Base-by-base conservation (phyloP, 2,888 invertebrate genomes). In the Ormyrus rosae region DNA sequence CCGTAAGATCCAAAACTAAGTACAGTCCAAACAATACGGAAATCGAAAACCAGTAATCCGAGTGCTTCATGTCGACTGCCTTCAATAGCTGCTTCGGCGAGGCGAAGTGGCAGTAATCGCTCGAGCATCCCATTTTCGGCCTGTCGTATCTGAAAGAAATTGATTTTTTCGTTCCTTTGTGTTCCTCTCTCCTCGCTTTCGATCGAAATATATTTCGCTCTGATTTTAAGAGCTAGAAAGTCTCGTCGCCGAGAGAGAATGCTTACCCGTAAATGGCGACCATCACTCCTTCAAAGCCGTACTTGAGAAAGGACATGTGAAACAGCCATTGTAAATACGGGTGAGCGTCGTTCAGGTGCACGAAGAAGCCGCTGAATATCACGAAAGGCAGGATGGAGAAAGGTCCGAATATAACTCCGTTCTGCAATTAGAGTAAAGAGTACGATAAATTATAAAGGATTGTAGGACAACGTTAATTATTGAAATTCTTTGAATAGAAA, bases 311-410 rank as follows among this genome's bases (percentile, higher is more conserved):
- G 0, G 98, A 98, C 53, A 95, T 91, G 88, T 98, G 96, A 86
- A 98, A 97, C 51, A 98, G 86, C 97, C 97, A 98, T 65, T 94
- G 94, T 83, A 97, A 91, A 86, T 94, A 94, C 0, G 91, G 90
- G 8, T 97, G 97, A 2, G 97, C 95, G 85, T 97, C 96, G 85
- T 93, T 93, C 85, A 96, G 93, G 86, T 95, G 95, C 1, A 98
- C 94, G 89, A 98, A 98, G 91, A 98, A 98, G 6, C 98, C 98
- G 76, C 97, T 97, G 92, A 98, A 98, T 85, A 97, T 93, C 46
- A 96, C 93, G 88, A 98, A 97, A 0, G 98, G 98, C 90, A 96
- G 94, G 83, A 96, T 94, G 86, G 95, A 94, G 83, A 98, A 94
- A 8, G 98, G 97, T 6, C 98, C 98, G 88, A 98, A 94, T 86